Conservation (phyloP, 2,113 vertebrate genomes). For the Carassius carassius region DNA sequence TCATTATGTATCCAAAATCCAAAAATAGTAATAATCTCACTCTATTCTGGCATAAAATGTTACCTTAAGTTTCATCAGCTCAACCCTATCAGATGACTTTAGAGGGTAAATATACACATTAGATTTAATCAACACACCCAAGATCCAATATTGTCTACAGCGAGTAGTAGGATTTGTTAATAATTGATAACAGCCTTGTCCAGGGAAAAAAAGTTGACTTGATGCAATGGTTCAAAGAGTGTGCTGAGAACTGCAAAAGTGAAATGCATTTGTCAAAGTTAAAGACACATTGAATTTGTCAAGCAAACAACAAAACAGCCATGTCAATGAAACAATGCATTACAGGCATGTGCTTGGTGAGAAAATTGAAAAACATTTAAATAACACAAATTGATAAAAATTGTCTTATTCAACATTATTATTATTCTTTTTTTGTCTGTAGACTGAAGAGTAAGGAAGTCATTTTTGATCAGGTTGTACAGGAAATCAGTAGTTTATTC, state of each 20-base stretch:
- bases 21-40: background rate
- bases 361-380: background rate
- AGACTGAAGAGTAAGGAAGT: background rate
- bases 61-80: background rate
- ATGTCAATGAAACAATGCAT: conserved; percentile 58
- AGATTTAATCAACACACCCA: conserved; percentile 49
- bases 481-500: background rate
- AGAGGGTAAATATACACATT: conserved; percentile 47
- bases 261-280: conserved; percentile 48
- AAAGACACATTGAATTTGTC: conserved; percentile 69
- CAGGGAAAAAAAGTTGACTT: conserved; percentile 33
- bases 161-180: conserved; percentile 43
- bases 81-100: conserved; percentile 44
- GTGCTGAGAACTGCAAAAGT: background rate
- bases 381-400: background rate
- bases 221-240: conserved; percentile 33
- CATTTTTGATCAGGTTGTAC: background rate
- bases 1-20: background rate
- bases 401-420: background rate
- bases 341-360: background rate
- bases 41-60: background rate
- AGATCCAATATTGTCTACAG: conserved; percentile 49
- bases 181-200: conserved; percentile 49
- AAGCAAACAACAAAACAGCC: conserved; percentile 65
- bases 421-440: too few species aligned